These are phyloP conservation scores for Coremacera marginata DNA, from an alignment of 2,888 invertebrate genomes.

Conservation along the genomic window DNA sequence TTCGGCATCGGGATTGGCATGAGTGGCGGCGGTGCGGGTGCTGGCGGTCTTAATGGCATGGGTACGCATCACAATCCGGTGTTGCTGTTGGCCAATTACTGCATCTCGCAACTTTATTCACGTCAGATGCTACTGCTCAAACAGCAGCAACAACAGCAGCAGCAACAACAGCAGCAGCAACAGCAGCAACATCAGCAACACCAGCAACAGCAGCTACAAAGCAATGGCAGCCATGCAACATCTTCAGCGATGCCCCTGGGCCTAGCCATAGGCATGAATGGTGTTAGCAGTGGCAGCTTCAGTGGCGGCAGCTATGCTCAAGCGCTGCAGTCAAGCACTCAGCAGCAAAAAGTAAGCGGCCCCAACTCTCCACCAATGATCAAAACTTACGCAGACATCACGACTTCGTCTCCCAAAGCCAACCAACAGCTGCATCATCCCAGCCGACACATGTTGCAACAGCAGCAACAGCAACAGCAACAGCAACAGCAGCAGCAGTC, in stretches of 20 bases:
- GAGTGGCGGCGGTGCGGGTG: slow-evolving; percentile 56
- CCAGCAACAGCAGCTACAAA: slow-evolving; percentile 50
- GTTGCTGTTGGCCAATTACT: slow-evolving; percentile 81
- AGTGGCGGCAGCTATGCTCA: slow-evolving; percentile 45
- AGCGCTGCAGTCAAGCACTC: slow-evolving; percentile 43
- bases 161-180: slow-evolving; percentile 52
- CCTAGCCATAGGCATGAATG: slow-evolving; percentile 15
- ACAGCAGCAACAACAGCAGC: slow-evolving; percentile 70
- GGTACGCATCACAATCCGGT: slow-evolving; percentile 75
- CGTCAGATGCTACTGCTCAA: slow-evolving; percentile 72
- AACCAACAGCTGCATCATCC: slow-evolving; percentile 54
- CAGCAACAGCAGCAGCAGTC: slow-evolving; percentile 31
- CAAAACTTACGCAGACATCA: slow-evolving; percentile 61
- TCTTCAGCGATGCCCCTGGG: slow-evolving; percentile 1
- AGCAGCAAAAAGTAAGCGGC: slow-evolving; percentile 29
- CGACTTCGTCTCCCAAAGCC: slow-evolving; percentile 50
- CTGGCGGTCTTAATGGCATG: slow-evolving; percentile 64
- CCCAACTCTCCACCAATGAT: slow-evolving; percentile 40
- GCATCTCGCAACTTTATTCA: slow-evolving; percentile 80
- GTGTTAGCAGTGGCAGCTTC: slow-evolving; percentile 29
- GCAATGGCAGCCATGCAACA: slow-evolving; percentile 30
- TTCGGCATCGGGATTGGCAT: slow-evolving; percentile 41
- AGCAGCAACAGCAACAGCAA: slow-evolving; percentile 29
- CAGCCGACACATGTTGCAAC: slow-evolving; percentile 35
- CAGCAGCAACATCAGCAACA: slow-evolving; percentile 56